These are phyloP conservation scores for Euura lappo DNA, from an alignment of 1,140 invertebrate genomes.

Conservation along the genomic window DNA sequence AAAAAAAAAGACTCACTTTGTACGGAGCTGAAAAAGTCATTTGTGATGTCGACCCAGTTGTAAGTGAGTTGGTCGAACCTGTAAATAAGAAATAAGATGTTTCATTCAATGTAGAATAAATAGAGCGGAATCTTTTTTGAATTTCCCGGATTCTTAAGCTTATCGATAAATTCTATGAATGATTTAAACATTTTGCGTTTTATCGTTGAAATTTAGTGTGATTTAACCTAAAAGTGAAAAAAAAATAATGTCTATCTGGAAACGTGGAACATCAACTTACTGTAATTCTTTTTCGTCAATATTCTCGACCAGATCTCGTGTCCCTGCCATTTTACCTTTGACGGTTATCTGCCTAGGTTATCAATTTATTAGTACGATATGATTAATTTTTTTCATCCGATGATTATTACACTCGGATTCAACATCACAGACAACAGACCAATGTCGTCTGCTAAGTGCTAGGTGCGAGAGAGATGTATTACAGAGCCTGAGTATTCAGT, in stretches of 20 bases:
- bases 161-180: background rate
- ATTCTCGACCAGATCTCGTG: slow-evolving; percentile 48
- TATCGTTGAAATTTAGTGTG: background rate
- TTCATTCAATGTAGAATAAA: slow-evolving; percentile 3
- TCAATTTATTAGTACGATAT: too few species aligned
- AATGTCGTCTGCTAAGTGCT: too few species aligned
- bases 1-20: slow-evolving; percentile 65
- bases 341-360: too few species aligned
- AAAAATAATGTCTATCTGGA: slow-evolving; percentile 5
- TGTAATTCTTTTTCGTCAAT: slow-evolving; percentile 49
- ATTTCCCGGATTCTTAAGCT: slow-evolving; percentile 29
- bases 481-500: too few species aligned
- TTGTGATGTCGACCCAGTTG: slow-evolving; percentile 81
- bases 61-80: slow-evolving; percentile 61
- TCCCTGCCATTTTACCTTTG: slow-evolving; percentile 45
- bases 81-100: slow-evolving; percentile 22
- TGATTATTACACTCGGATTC: too few species aligned
- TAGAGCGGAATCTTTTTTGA: background rate
- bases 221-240: background rate
- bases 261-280: slow-evolving; percentile 40
- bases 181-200: slow-evolving; percentile 24
- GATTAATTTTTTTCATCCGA: too few species aligned
- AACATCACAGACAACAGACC: too few species aligned
- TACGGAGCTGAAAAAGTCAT: slow-evolving; percentile 76
- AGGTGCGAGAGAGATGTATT: too few species aligned